Evolutionary conservation across 2,797 vertebrate species (phyloP).

Genomic region (Characodon lateralis): DNA sequence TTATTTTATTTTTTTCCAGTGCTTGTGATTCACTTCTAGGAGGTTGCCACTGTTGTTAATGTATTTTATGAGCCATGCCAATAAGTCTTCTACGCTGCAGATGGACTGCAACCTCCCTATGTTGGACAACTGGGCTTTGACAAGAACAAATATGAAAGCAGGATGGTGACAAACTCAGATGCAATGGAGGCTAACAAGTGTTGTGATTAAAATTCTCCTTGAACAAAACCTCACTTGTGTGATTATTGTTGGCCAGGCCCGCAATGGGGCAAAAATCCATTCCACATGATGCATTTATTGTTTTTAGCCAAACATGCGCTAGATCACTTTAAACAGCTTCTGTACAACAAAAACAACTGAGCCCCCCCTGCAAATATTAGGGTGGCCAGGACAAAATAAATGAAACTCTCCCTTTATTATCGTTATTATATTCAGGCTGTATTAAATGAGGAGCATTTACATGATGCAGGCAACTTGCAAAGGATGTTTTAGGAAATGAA

Average conservation of each 20-base stretch:
- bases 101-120: not conserved
- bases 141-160: slow-evolving; percentile 29
- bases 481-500: not conserved
- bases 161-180: slow-evolving; percentile 57
- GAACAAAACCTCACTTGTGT: slow-evolving; percentile 75
- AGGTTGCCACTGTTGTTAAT: not conserved
- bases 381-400: slow-evolving; percentile 1
- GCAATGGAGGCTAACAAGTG: slow-evolving; percentile 40
- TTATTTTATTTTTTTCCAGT: not conserved
- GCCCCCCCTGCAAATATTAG: slow-evolving; percentile 25
- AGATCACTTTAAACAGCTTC: slow-evolving; percentile 47
- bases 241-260: slow-evolving; percentile 64
- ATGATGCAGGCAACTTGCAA: fast-evolving
- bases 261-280: slow-evolving; percentile 71
- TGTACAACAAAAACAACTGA: slow-evolving; percentile 42
- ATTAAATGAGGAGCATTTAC: not conserved
- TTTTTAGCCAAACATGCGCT: slow-evolving; percentile 63
- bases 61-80: not conserved
- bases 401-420: not conserved
- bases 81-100: not conserved
- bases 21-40: not conserved
- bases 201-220: slow-evolving; percentile 67
- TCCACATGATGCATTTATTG: slow-evolving; percentile 78
- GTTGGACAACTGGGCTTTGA: slow-evolving; percentile 13
- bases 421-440: not conserved